phyloP scores from a whole-genome alignment of 2,797 vertebrate species.

The Alectoris magna region DNA sequence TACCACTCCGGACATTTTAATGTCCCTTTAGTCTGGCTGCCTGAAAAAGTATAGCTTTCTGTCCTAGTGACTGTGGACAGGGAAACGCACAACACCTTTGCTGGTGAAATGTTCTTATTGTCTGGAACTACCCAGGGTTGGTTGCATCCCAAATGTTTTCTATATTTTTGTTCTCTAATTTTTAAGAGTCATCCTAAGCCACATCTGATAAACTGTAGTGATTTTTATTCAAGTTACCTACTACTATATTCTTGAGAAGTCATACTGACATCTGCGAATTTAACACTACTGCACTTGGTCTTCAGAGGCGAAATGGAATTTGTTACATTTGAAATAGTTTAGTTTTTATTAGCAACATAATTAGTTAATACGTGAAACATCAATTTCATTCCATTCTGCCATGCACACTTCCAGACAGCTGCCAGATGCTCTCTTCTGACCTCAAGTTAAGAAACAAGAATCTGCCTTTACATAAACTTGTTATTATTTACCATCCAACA shows the following conservation, averaged over 20 bases:
- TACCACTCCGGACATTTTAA: neutral
- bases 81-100: neutral
- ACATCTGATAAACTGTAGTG: neutral
- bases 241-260: neutral
- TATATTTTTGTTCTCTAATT: neutral
- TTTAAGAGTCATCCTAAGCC: neutral
- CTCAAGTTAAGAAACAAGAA: neutral
- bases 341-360: neutral
- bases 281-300: neutral
- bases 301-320: neutral
- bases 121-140: neutral
- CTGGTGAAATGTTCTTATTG: neutral
- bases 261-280: neutral
- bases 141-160: neutral
- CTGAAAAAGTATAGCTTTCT: neutral
- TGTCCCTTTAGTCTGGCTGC: neutral
- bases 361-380: neutral
- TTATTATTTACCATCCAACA: neutral
- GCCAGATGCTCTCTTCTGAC: neutral
- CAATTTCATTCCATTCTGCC: neutral
- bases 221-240: neutral
- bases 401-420: neutral
- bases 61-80: neutral
- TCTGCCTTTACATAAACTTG: neutral
- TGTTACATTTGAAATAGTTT: neutral